Percentiles rank a stretch among this genome's conserved stretches.
phyloP scores from a whole-genome alignment of 23 tunicate species.

The Clavelina lepadiformis region DNA sequence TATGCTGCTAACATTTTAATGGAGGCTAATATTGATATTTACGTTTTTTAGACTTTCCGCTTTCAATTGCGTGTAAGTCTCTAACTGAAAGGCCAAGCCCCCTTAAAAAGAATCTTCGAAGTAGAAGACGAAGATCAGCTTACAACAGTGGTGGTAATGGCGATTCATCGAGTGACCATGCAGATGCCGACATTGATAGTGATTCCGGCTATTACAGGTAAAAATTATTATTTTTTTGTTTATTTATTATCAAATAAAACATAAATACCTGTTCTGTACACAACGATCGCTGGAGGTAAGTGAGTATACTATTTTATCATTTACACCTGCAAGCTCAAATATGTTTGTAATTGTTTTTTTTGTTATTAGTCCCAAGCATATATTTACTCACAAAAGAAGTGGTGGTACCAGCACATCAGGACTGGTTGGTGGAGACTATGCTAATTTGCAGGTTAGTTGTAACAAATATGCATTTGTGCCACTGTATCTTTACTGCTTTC shows the following conservation, averaged over 20 bases:
- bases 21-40: background rate
- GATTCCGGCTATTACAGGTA: constrained; percentile 93
- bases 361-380: constrained; percentile 33
- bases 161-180: constrained; percentile 45
- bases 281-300: too few relatives aligned
- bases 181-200: constrained; percentile 79
- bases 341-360: too few relatives aligned
- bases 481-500: too few relatives aligned
- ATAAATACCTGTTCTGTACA: background rate
- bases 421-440: constrained; percentile 2
- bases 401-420: constrained; percentile 40
- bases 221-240: background rate
- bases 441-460: too few relatives aligned
- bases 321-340: too few relatives aligned
- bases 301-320: too few relatives aligned
- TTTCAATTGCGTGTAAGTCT: constrained; percentile 61
- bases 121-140: constrained; percentile 6
- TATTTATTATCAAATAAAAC: too few relatives aligned
- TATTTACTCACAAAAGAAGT: constrained; percentile 13
- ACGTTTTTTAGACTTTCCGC: constrained; percentile 58
- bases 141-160: background rate
- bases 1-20: background rate
- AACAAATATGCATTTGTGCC: too few relatives aligned
- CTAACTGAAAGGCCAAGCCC: constrained; percentile 78
- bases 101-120: constrained; percentile 27